Base-by-base conservation (phyloP, 2,888 invertebrate genomes). In the Sphecodes monilicornis region DNA sequence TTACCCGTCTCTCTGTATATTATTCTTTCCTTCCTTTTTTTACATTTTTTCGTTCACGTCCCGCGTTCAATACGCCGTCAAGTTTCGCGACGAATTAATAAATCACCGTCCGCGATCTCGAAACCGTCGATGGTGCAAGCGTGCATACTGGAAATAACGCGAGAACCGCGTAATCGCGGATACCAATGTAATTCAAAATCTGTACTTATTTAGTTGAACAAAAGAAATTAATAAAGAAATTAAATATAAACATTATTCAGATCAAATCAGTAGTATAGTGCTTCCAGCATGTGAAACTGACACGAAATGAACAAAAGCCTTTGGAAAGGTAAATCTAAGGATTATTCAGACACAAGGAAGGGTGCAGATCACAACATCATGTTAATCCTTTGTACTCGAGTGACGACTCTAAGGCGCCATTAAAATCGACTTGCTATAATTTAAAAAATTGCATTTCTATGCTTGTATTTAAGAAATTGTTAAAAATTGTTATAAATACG, bases 41-140 rank as follows among this genome's bases (percentile, higher is more conserved):
- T 36, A 36, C 64, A 64, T 64, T 64, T 64, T 64, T 41, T 46
- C 60, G 6, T 4, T 46, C 36, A 29, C 41, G n/a, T 79, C 32
- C 18, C 29, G 26, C 26, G 41, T 54, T 66, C 71, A 78, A 54
- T 72, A 16, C 69, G 43, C 43, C 69, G 69, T 70, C 69, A 43
- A 70, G 69, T 43, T 70, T 29, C 43, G 69, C 43, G 69, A 43
- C 43, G 69, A 70, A 70, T 70, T 70, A 70, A 70, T 70, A 70
- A 43, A 70, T 70, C 69, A 70, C 69, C 10, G 68, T 13, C 16
- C 11, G 41, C n/a, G 69, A 29, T 26, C 22, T 32, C 6, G 69
- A n/a, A 26, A 2, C 10, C 16, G 43, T 39, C 39, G 36, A 39
- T 32, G 39, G 68, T 18, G 16, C 18, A 4, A 43, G 18, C 29